Percentiles rank a stretch among this genome's conserved stretches.
These are phyloP conservation scores for Hybognathus amarus DNA, from an alignment of 2,797 vertebrate genomes.

Conservation along the genomic window DNA sequence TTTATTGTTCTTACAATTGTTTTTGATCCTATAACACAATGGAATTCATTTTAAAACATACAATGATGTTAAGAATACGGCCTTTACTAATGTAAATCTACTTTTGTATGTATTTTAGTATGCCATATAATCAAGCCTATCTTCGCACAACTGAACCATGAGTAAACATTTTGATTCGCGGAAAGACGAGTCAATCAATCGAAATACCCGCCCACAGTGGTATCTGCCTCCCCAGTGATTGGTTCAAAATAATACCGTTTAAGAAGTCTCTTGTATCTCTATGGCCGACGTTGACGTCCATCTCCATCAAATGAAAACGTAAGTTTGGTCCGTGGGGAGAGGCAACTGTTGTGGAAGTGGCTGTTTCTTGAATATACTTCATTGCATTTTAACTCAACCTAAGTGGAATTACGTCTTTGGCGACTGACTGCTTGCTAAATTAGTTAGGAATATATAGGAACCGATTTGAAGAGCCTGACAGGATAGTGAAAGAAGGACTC, in stretches of 20 bases:
- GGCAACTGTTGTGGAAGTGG: constrained; percentile 47
- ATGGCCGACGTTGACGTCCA: constrained; percentile 43
- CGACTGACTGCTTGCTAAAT: background rate
- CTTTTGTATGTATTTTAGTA: background rate
- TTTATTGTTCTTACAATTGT: background rate
- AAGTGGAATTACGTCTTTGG: background rate
- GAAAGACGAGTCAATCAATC: background rate
- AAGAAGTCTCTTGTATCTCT: background rate
- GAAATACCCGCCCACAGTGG: background rate
- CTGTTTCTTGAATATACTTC: constrained; percentile 52
- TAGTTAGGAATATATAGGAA: background rate
- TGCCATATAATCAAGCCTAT: background rate
- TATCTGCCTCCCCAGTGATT: background rate
- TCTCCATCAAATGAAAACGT: constrained; percentile 33
- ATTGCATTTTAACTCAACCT: constrained; percentile 42
- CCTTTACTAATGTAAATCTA: background rate
- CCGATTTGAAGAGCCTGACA: background rate
- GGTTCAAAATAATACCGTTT: constrained; percentile 12
- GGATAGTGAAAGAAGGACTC: background rate
- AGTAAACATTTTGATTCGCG: background rate
- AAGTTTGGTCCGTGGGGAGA: constrained; percentile 44
- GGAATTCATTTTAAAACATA: background rate
- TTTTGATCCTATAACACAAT: background rate
- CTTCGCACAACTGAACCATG: background rate
- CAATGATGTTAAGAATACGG: background rate